A percentile compares a stretch with the other conserved stretches of the same genome.
Evolutionary conservation across 1,140 invertebrate species (phyloP).

Genomic region (Drosophila baimaii): DNA sequence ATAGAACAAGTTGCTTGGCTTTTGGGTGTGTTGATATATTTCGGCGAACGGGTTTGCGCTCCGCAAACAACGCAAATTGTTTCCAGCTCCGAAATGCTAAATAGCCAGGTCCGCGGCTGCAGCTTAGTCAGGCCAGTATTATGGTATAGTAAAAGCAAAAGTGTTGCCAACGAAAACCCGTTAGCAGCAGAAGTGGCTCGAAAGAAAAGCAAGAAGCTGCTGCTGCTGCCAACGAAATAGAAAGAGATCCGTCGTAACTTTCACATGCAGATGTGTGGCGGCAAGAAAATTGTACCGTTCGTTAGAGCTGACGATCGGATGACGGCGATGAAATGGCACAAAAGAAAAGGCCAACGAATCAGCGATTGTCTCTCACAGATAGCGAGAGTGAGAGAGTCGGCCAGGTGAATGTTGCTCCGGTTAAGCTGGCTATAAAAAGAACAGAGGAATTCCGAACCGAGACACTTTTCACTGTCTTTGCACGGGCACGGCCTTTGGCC

Average conservation of each 20-base stretch:
- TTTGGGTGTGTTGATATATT: constrained; percentile 62
- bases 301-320: constrained; percentile 35
- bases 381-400: constrained; percentile 47
- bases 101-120: constrained; percentile 52
- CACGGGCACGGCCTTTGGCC: constrained; percentile 6
- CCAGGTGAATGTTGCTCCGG: constrained; percentile 33
- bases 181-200: constrained; percentile 60
- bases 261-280: constrained; percentile 56
- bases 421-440: constrained; percentile 16
- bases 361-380: constrained; percentile 42
- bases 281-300: constrained; percentile 70
- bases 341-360: constrained; percentile 46
- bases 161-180: constrained; percentile 69
- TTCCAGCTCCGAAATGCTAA: constrained; percentile 66
- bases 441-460: constrained; percentile 6
- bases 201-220: constrained; percentile 54
- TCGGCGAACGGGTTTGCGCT: constrained; percentile 56
- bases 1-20: constrained; percentile 71
- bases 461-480: constrained; percentile 50
- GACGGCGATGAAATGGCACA: constrained; percentile 56
- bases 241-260: constrained; percentile 72
- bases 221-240: constrained; percentile 42
- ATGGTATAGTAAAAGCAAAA: constrained; percentile 69
- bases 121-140: constrained; percentile 17
- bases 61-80: constrained; percentile 62